Evolutionary conservation across 2,888 invertebrate genomes (phyloP).

Genomic region (Eilema caniola): DNA sequence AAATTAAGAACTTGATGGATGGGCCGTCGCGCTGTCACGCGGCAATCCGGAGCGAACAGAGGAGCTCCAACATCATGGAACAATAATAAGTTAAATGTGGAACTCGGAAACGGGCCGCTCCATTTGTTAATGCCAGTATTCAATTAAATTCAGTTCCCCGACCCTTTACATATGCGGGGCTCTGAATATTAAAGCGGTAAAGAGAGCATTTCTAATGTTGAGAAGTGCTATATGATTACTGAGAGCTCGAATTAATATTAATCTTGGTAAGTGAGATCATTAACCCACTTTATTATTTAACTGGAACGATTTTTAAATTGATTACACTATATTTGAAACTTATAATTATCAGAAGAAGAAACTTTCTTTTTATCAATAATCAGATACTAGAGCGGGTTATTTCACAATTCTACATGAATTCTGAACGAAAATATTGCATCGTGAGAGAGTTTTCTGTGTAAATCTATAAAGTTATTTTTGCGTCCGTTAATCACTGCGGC

Average conservation of each 20-base stretch:
- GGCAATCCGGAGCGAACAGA: slow-evolving; percentile 66
- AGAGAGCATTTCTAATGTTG: slow-evolving; percentile 68
- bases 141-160: slow-evolving; percentile 83
- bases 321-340: slow-evolving; percentile 14
- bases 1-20: slow-evolving; percentile 86
- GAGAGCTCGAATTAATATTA: slow-evolving; percentile 58
- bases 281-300: slow-evolving; percentile 41
- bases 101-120: slow-evolving; percentile 81
- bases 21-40: slow-evolving; percentile 80
- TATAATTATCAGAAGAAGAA: slow-evolving; percentile 1
- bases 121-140: slow-evolving; percentile 86
- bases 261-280: slow-evolving; percentile 50
- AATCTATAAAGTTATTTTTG: slow-evolving; percentile 64
- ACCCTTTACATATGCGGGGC: slow-evolving; percentile 79
- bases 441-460: slow-evolving; percentile 36
- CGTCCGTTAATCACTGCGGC: slow-evolving; percentile 61
- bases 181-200: slow-evolving; percentile 76
- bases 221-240: slow-evolving; percentile 59
- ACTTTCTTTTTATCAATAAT: slow-evolving; percentile 1
- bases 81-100: slow-evolving; percentile 84
- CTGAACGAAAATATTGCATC: slow-evolving; percentile 36
- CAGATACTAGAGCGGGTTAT: slow-evolving; percentile 9
- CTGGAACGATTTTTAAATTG: slow-evolving; percentile 35
- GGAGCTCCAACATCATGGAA: slow-evolving; percentile 75
- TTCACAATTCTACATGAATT: slow-evolving; percentile 26